These are phyloP conservation scores for Callimorpha dominula DNA, from an alignment of 2,888 invertebrate genomes.

Conservation along the genomic window DNA sequence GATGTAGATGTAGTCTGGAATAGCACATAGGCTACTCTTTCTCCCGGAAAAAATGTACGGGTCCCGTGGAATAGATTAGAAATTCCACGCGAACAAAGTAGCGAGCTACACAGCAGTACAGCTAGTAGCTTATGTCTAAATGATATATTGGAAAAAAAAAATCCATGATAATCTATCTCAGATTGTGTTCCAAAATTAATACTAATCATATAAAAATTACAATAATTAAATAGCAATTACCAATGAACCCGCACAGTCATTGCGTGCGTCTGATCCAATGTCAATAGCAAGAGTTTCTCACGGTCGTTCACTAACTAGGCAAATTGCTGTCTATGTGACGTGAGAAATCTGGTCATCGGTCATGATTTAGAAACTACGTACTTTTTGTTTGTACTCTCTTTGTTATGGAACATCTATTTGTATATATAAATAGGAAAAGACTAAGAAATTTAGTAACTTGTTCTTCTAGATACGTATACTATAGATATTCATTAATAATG, in stretches of 20 bases:
- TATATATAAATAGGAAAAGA: no score
- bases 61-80: no score
- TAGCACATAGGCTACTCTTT: no score
- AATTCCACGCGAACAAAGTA: no score
- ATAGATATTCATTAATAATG: no score
- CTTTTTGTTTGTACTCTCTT: conserved; percentile 22
- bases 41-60: no score
- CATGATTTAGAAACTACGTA: conserved; percentile 26
- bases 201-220: conserved; percentile 7
- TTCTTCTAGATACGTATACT: no score
- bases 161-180: background rate
- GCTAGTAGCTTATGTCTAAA: no score
- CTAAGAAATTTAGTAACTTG: no score
- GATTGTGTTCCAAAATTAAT: background rate
- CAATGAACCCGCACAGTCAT: conserved; percentile 5
- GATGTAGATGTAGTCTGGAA: no score
- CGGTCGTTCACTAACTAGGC: conserved; percentile 37
- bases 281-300: conserved; percentile 45
- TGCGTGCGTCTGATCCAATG: conserved; percentile 43
- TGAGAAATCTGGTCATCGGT: conserved; percentile 33
- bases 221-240: conserved; percentile 13
- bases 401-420: background rate
- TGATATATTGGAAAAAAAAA: no score
- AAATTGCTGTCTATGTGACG: conserved; percentile 25
- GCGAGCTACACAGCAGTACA: no score